Base-by-base conservation (phyloP, 2,113 vertebrate species). In the Melanerpes aurifrons region DNA sequence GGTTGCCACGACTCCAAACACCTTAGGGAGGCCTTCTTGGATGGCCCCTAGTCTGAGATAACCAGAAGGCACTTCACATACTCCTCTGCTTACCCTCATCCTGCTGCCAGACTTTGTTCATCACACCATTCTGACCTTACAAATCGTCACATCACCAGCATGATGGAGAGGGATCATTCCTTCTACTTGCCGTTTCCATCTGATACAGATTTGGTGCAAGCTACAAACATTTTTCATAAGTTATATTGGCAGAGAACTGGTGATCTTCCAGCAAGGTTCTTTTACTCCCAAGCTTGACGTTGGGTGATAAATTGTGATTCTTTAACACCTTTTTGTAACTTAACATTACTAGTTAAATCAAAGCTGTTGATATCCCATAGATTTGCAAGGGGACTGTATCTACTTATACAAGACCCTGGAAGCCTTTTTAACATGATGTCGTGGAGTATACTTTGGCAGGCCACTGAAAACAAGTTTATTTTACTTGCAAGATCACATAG, bases 401-500 rank as follows among this genome's bases (percentile, higher is more conserved):
- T 84, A 88, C 75, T 94, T 87, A 86, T 50, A 37, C 45, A 73
- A 3, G 37, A 94, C 82, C 86, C 73, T 91, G 67, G 40, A 89
- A 96, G 85, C 22, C 79, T 91, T 92, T 89, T 89, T 95, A 92
- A 83, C 4, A 15, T 45, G 58, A 79, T 76, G 67, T 86, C 76
- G 72, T 67, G 73, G 71, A 92, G 67, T 69, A 90, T 66, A 91
- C 56, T 93, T 94, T 95, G 93, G 90, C 91, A 94, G 62, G 45
- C 64, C 73, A 88, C 56, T 90, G 91, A 85, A 94, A 96, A 94
- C 40, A 90, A 95, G 67, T 88, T 95, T 95, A 82, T 95, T 96
- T 95, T 94, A 75, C 87, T 96, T 94, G 70, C 63, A 86, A 86
- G 91, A 92, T 95, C 80, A 93, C 92, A 95, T 93, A 96, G 76